Evolutionary conservation across 2,888 invertebrate species (phyloP).

Genomic region (Pseudococcus longispinus): DNA sequence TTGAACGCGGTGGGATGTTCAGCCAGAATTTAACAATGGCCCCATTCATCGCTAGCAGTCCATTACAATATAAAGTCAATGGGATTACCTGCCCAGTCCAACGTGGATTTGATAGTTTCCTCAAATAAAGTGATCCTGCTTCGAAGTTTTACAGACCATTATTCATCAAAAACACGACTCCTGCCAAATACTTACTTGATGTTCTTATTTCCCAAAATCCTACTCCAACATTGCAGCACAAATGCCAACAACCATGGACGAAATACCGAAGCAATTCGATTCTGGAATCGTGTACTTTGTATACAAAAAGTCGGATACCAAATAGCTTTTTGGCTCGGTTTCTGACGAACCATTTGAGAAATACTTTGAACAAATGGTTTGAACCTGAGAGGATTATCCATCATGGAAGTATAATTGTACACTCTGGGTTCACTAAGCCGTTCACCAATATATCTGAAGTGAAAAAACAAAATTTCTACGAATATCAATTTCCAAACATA

Average conservation of each 20-base stretch:
- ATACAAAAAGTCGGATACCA: not conserved
- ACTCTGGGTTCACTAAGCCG: not conserved
- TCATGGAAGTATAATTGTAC: slow-evolving; percentile 40
- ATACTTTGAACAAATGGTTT: not conserved
- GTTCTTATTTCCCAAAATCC: not conserved
- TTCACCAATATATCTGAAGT: not conserved
- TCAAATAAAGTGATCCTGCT: no score
- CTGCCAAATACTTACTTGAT: not conserved
- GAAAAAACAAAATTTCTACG: not conserved
- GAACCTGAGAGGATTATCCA: slow-evolving; percentile 41
- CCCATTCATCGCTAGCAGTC: no score
- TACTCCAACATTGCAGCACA: not conserved
- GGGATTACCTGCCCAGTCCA: no score
- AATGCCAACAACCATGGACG: slow-evolving; percentile 14
- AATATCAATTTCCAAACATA: not conserved
- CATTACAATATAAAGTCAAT: no score
- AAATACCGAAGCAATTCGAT: not conserved
- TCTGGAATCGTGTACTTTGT: not conserved
- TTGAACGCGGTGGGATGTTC: no score
- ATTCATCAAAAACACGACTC: no score
- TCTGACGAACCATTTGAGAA: not conserved
- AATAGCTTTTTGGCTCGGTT: not conserved
- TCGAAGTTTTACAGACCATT: no score
- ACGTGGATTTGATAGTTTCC: no score
- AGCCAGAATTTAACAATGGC: no score